phyloP scores from a whole-genome alignment of 35 echinoderm and acorn worm genomes.

The Apostichopus parvimensis region DNA sequence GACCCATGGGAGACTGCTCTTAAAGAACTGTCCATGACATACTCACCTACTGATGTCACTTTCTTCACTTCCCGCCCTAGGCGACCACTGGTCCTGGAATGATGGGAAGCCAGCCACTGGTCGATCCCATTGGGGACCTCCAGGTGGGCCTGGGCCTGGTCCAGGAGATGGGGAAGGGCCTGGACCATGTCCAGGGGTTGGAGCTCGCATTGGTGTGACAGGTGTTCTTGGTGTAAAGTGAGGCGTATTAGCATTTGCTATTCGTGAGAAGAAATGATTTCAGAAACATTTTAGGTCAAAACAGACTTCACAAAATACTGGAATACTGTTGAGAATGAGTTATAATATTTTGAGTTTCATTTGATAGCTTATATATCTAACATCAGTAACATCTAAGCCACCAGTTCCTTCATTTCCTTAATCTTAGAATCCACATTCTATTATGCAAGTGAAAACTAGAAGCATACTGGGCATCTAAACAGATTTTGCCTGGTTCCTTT shows the following conservation, averaged over 20 bases:
- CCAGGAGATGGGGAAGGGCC: not conserved
- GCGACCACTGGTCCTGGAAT: conserved; percentile 48
- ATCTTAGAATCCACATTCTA: no score
- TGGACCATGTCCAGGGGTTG: not conserved
- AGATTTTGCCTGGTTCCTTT: no score
- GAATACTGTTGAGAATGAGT: no score
- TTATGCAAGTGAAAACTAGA: no score
- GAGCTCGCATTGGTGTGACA: conserved; percentile 12
- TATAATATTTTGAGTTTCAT: no score
- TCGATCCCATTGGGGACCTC: not conserved
- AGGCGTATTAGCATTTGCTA: not conserved
- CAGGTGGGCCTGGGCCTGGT: not conserved
- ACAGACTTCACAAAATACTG: no score
- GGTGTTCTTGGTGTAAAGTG: conserved; percentile 24
- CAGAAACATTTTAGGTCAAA: no score
- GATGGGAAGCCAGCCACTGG: not conserved
- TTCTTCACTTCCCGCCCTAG: conserved; percentile 1
- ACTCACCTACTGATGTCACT: conserved; percentile 46
- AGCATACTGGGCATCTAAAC: no score
- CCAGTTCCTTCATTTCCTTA: no score
- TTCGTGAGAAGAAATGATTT: not conserved
- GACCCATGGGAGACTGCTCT: no score
- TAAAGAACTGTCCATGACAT: not conserved
- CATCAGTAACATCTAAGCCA: no score
- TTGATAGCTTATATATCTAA: no score